Conservation (phyloP, 2,888 invertebrate genomes). For the Erebia palarica region DNA sequence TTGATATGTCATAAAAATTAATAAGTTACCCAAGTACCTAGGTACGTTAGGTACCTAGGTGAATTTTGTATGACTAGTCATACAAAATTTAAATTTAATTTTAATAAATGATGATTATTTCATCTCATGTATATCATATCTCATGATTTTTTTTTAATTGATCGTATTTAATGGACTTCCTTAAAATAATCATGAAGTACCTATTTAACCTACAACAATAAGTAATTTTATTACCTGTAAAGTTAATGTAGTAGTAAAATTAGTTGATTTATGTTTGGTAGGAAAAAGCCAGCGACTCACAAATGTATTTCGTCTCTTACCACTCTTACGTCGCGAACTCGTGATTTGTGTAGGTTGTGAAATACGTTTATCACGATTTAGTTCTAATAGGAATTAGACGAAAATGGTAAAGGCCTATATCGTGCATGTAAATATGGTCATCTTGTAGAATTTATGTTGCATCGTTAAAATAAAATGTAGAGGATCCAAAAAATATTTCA, state of each 20-base stretch:
- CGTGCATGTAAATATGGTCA: not conserved
- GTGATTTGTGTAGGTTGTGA: not conserved
- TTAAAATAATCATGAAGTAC: not conserved
- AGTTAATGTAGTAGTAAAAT: not conserved
- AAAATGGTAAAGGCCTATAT: not conserved
- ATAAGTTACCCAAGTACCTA: too few species aligned
- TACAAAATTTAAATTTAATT: too few species aligned
- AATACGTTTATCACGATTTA: not conserved
- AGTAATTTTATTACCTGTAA: not conserved
- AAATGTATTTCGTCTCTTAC: not conserved
- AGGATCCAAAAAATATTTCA: too few species aligned
- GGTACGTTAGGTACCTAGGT: too few species aligned
- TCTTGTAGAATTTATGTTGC: not conserved
- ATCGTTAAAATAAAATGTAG: not conserved
- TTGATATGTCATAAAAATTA: too few species aligned
- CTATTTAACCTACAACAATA: not conserved
- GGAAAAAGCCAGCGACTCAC: too few species aligned
- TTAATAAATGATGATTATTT: too few species aligned
- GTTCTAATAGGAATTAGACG: not conserved
- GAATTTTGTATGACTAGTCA: too few species aligned
- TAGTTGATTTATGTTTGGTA: too few species aligned
- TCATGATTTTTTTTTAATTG: too few species aligned
- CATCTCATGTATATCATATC: too few species aligned
- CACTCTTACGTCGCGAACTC: not conserved
- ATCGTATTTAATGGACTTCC: too few species aligned